Percentiles rank a stretch among this genome's conserved stretches.
Conservation (phyloP, 2,113 vertebrate genomes). For the Larimichthys crocea region DNA sequence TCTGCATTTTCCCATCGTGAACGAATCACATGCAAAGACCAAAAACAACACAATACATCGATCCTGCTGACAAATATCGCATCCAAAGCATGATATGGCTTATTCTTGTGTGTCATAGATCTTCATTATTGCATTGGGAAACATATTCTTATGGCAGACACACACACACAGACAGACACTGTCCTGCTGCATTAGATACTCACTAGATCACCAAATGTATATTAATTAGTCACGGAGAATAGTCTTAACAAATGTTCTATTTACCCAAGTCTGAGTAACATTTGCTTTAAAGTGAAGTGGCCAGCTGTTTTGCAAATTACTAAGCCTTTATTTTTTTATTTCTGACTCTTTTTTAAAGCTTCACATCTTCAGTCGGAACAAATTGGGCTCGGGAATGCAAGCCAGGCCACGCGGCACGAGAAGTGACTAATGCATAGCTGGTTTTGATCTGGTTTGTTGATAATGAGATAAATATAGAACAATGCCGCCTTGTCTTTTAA, state of each 20-base stretch:
- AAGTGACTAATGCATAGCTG: not conserved
- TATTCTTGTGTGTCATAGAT: no score
- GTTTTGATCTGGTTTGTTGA: constrained; percentile 13
- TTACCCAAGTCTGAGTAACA: not conserved
- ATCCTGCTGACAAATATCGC: not conserved
- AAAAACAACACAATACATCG: not conserved
- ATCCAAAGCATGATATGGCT: not conserved
- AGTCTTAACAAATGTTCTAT: not conserved
- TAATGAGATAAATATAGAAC: constrained; percentile 9
- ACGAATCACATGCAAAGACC: not conserved
- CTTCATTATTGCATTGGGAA: no score
- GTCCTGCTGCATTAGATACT: not conserved
- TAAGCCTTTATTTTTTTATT: not conserved
- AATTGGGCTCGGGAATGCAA: not conserved
- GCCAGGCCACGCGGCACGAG: no score
- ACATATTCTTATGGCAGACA: not conserved
- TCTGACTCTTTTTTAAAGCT: not conserved
- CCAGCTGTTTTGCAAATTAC: not conserved
- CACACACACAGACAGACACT: not conserved
- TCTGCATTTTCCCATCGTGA: not conserved
- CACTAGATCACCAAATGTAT: not conserved
- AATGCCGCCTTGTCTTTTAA: constrained; percentile 5
- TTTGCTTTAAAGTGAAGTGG: not conserved
- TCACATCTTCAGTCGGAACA: not conserved
- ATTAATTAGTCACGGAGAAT: not conserved